These are phyloP conservation scores for Strongylocentrotus purpuratus DNA, from an alignment of 35 echinoderm and acorn worm genomes.

Conservation along the genomic window DNA sequence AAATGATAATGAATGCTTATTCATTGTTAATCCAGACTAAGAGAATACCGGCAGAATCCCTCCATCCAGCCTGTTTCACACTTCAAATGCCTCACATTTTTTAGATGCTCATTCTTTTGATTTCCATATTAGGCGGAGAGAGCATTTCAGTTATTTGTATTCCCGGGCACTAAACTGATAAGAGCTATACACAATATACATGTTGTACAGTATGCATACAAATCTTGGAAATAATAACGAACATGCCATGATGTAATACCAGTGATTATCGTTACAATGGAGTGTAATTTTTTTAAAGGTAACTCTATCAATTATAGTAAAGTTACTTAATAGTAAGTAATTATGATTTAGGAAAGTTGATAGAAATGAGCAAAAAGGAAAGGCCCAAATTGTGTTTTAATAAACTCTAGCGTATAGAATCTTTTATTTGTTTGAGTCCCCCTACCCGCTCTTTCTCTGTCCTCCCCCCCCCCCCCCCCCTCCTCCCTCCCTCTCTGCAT, in stretches of 20 bases:
- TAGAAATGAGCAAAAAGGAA: too few species aligned
- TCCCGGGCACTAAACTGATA: background rate
- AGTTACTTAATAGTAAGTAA: too few species aligned
- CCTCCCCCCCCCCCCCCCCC: background rate
- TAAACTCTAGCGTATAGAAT: too few species aligned
- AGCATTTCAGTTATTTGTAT: background rate
- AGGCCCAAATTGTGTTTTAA: too few species aligned
- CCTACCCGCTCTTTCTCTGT: background rate
- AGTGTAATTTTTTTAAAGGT: too few species aligned
- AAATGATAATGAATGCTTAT: background rate
- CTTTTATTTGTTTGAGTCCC: too few species aligned
- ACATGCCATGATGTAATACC: background rate
- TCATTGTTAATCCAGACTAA: background rate
- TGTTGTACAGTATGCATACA: background rate
- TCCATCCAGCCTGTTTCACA: conserved; percentile 15
- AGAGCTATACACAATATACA: background rate
- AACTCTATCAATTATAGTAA: too few species aligned
- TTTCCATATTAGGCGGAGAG: conserved; percentile 23
- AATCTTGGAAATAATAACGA: background rate
- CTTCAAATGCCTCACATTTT: conserved; percentile 33
- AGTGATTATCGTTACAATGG: background rate
- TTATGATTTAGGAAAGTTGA: too few species aligned
- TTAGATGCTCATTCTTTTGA: background rate
- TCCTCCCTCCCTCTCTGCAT: background rate
- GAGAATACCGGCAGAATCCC: background rate